A percentile compares a stretch with the other conserved stretches of the same genome.
These are phyloP conservation scores for Charaxes varanes DNA, from an alignment of 1,140 invertebrate species.

Conservation along the genomic window DNA sequence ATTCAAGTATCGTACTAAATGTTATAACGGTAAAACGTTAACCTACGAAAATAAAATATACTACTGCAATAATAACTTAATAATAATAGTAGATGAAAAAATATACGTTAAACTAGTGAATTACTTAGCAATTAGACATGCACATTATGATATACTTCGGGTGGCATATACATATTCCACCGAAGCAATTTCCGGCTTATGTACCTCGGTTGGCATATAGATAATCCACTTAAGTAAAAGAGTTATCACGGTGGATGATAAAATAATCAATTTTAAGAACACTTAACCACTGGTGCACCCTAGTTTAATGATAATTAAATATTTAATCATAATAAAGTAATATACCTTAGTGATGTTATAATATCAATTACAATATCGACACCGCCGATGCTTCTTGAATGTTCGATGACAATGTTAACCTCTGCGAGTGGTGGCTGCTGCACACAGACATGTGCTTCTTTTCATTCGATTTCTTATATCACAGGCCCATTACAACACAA, in stretches of 20 bases:
- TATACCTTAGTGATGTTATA: conserved; percentile 9
- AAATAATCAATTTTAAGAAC: conserved; percentile 5
- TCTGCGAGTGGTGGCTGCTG: conserved; percentile 19
- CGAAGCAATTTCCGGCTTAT: too few relatives aligned
- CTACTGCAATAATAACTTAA: conserved; percentile 22
- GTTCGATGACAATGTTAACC: conserved; percentile 69
- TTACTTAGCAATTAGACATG: conserved; percentile 24
- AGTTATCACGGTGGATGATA: conserved; percentile 8
- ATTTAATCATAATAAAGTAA: conserved; percentile 15
- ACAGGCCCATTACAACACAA: conserved; percentile 7
- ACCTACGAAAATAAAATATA: conserved; percentile 23
- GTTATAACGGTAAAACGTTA: conserved; percentile 26
- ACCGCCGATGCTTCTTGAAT: conserved; percentile 46
- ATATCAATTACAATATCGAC: conserved; percentile 15
- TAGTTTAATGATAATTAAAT: conserved; percentile 14
- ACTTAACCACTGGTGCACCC: conserved; percentile 17
- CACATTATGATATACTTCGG: conserved; percentile 16
- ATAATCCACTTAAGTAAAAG: conserved; percentile 19
- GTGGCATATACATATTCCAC: conserved; percentile 20
- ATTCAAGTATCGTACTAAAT: conserved; percentile 26
- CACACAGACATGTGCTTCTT: conserved; percentile 13
- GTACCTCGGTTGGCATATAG: too few relatives aligned
- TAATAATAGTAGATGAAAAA: conserved; percentile 24
- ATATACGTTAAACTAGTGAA: conserved; percentile 15
- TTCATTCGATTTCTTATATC: conserved; percentile 9